Evolutionary conservation across 2,797 vertebrate genomes (phyloP).

Genomic region (Sphenodon punctatus): DNA sequence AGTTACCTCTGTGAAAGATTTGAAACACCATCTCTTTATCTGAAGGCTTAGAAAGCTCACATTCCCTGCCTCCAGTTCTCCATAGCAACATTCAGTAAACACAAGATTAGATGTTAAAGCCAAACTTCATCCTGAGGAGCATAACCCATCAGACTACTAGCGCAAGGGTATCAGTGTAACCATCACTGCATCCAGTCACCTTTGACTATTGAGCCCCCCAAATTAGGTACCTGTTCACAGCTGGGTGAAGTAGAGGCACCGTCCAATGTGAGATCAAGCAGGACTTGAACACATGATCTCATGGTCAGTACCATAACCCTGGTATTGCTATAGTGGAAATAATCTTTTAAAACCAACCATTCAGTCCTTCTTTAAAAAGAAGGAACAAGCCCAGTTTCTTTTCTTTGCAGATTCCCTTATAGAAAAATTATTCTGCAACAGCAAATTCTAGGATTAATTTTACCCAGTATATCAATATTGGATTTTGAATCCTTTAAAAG

Average conservation of each 20-base stretch:
- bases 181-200: too few relatives aligned
- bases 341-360: background rate
- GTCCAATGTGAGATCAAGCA: too few relatives aligned
- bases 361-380: background rate
- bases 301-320: too few relatives aligned
- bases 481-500: slow-evolving; percentile 1
- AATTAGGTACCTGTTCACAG: too few relatives aligned
- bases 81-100: background rate
- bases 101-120: too few relatives aligned
- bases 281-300: too few relatives aligned
- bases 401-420: background rate
- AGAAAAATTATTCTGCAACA: background rate
- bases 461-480: background rate
- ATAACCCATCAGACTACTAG: too few relatives aligned
- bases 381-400: background rate
- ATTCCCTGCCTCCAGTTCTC: background rate
- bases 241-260: too few relatives aligned
- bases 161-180: too few relatives aligned
- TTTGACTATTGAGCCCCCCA: too few relatives aligned
- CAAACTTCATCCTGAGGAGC: too few relatives aligned
- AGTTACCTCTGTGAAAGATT: background rate
- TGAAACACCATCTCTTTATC: too few relatives aligned
- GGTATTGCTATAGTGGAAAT: background rate
- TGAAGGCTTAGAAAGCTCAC: background rate
- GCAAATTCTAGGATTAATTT: background rate